Evolutionary conservation across 2,113 vertebrate genomes (phyloP), one percentile per base, ranked within the genome.

Genomic region (Calidris pygmaea): DNA sequence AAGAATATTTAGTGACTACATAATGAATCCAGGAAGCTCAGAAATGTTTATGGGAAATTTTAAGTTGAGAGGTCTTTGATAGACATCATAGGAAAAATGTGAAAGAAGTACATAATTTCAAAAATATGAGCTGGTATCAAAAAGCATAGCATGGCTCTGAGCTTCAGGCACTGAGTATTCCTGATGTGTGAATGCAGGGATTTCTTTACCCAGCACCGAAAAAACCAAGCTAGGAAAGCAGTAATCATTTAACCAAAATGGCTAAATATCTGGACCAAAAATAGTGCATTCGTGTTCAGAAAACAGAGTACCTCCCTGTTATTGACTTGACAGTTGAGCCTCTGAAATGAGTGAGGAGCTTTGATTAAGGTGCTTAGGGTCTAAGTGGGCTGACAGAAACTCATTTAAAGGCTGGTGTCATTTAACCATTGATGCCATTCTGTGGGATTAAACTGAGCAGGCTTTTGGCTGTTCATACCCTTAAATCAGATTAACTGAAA

Each of bases 151-250:
- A 58, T 22, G 6, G 20, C 34, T 82, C 30, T 60, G n/a, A 55
- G 24, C 26, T 72, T 19, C 45, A 62, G 50, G 30, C 41, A 47
- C 32, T 34, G 26, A 65, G 9, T 48, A 29, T 48, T 67, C 47
- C 50, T 85, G 17, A 22, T 7, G 50, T 65, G 12, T 55, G 15
- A 72, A 56, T 12, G 17, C 19, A 37, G n/a, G 43, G 13, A n/a
- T 0, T 84, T 23, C 52, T 81, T 89, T 77, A 53, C 43, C 29
- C 32, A 71, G 59, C 82, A 50, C 3, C 0, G 0, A 85, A 65
- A 3, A 83, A 60, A 53, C 2, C 18, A 58, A 32, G 29, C 7
- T 6, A 53, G 39, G 23, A 86, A 84, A 53, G 17, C 21, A 7
- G 17, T 3, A 75, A 65, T 19, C 20, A 29, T 47, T 65, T n/a